Evolutionary conservation across 2,797 vertebrate species (phyloP), one percentile per base, ranked within the genome.

Genomic region (Vultur gryphus): DNA sequence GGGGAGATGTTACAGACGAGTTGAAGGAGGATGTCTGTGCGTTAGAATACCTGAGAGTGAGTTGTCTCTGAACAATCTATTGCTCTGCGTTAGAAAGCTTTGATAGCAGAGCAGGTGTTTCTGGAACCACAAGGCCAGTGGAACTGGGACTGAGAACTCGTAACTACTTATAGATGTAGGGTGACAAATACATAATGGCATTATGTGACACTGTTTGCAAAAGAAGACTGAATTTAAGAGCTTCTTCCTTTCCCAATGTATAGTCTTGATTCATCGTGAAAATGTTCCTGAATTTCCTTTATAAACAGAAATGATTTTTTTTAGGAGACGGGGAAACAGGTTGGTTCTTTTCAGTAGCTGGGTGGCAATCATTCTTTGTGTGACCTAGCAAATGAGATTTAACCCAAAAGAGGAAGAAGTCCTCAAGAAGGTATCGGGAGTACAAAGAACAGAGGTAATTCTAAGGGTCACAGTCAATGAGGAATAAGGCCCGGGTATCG

Each of bases 41-140:
- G 0, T 33, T 10, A 19, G 23, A 65, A 13, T 10, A 26, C 2
- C 0, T 11, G n/a, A 64, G 58, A 37, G 23, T 10, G 12, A 9
- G 9, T 44, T 11, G 31, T 84, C 39, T 23, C n/a, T 24, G 46
- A 67, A 26, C 14, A 26, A 20, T 15, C 21, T 35, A 3, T 37
- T 39, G 51, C 37, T 78, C 14, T 55, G 13, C 2, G 9, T n/a
- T 52, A 49, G 26, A 12, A 35, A 26, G 28, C 17, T 57, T 26
- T 11, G 10, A 15, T 21, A 58, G 55, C 26, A 28, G 33, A 70
- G 51, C 9, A 14, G 37, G 23, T 65, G 51, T 24, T 66, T 44
- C 17, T 65, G 51, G 41, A 65, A 33, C 18, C 11, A 11, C 6
- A 18, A 25, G 26, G 37, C 15, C 23, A 6, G 24, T 19, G 57